Base-by-base conservation (phyloP, 2,888 invertebrate genomes). In the Drymonia ruficornis region DNA sequence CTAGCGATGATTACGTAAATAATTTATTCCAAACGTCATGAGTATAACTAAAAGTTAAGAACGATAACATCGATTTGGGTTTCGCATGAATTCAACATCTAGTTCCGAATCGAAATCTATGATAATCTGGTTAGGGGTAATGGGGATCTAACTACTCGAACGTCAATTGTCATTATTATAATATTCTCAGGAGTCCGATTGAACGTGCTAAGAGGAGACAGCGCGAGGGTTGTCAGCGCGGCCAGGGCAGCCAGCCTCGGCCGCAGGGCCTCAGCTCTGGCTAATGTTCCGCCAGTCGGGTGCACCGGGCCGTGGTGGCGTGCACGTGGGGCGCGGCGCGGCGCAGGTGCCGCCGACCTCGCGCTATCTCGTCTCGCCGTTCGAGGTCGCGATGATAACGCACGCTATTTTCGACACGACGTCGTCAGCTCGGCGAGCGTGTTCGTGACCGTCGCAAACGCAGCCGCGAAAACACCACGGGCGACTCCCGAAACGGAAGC, bases 321-420 rank as follows among this genome's bases (percentile, higher is more conserved):
- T 78, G 83, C 90, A 89, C 89, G 87, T 88, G 87, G 86, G 80
- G 80, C 75, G 83, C 76, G 81, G 78, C 77, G 82, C 75, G 70
- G 70, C 70, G 78, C 86, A 85, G 89, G 91, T 90, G 90, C 86
- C 89, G 87, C 78, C 88, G 89, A 89, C 89, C 89, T 91, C 91
- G 86, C 88, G 78, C 86, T 89, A 88, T 87, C 89, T 88, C 84
- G 89, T 87, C 87, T 86, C 88, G 87, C 81, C 86, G 81, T 77
- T 80, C 89, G 91, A 89, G 87, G 89, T 87, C 88, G 85, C 83
- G 81, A 79, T 90, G 91, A 91, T 91, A 91, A 91, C 90, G 86
- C 81, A 86, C 85, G 85, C 87, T 91, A 89, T 89, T 89, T 89
- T 78, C 65, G 84, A 87, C 69, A 80, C 82, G 66, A 76, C 80